These are phyloP conservation scores for Babyrousa celebensis DNA, from an alignment of 2,797 vertebrate genomes.

Conservation along the genomic window DNA sequence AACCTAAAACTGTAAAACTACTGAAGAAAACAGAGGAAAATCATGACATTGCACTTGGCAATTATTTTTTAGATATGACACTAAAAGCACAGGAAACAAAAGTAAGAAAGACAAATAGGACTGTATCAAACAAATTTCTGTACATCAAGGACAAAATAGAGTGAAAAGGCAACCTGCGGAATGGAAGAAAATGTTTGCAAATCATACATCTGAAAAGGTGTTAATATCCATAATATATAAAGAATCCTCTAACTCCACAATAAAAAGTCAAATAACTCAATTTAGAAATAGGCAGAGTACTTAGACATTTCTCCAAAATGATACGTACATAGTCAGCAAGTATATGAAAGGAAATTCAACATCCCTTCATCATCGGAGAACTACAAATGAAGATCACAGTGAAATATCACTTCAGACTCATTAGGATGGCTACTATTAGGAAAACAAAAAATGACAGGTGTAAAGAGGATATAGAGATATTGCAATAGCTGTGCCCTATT, in stretches of 20 bases:
- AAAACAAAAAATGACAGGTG: background rate
- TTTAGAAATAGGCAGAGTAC: background rate
- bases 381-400: background rate
- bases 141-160: background rate
- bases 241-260: background rate
- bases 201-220: background rate
- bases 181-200: background rate
- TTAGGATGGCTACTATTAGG: background rate
- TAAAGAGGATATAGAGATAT: background rate
- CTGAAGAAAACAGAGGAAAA: background rate
- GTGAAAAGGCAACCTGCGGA: background rate
- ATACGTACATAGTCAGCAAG: background rate
- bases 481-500: background rate
- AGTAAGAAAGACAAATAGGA: background rate
- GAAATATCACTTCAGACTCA: background rate
- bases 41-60: background rate
- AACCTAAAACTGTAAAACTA: background rate
- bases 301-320: background rate
- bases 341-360: background rate
- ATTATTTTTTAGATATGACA: background rate
- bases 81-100: slow-evolving; percentile 2
- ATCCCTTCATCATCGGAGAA: background rate
- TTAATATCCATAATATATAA: slow-evolving; percentile 14
- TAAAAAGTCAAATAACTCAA: background rate
- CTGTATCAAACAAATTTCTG: background rate